phyloP scores from a whole-genome alignment of 1,140 invertebrate species.

The Orussus abietinus region DNA sequence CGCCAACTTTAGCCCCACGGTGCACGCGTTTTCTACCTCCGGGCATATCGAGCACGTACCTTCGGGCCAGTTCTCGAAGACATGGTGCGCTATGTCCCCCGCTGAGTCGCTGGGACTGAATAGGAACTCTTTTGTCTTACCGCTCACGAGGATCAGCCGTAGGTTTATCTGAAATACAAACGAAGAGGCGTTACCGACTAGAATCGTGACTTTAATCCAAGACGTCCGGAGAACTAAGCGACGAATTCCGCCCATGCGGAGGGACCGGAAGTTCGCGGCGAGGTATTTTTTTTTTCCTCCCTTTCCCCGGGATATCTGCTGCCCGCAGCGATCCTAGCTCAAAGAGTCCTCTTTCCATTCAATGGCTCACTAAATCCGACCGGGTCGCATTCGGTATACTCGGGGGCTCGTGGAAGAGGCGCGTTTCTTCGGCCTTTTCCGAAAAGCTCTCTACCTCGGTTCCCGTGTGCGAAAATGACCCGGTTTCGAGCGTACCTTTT shows the following conservation, averaged over 20 bases:
- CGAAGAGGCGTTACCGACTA: conserved; percentile 14
- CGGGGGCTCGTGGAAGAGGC: no score
- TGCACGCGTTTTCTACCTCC: no score
- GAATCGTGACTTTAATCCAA: conserved; percentile 8
- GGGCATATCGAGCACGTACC: conserved; percentile 64
- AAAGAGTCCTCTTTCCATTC: no score
- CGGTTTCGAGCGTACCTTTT: no score
- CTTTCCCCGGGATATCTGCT: no score
- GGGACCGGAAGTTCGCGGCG: conserved; percentile 20
- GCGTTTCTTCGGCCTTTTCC: no score
- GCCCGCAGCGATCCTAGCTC: no score
- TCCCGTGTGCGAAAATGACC: no score
- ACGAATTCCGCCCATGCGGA: conserved; percentile 24
- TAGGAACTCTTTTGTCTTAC: conserved; percentile 98
- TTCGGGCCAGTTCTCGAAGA: conserved; percentile 98
- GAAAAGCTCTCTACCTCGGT: no score
- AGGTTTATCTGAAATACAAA: conserved; percentile 85
- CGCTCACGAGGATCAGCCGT: conserved; percentile 94
- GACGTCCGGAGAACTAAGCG: conserved; percentile 20
- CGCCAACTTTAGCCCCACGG: no score
- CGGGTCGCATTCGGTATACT: no score
- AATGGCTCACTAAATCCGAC: no score
- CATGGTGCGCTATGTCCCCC: conserved; percentile 96
- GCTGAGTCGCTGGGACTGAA: conserved; percentile 96
- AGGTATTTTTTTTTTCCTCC: conserved; percentile 8